Conservation (phyloP, 1,140 invertebrate genomes). For the Lanistes nyassanus region DNA sequence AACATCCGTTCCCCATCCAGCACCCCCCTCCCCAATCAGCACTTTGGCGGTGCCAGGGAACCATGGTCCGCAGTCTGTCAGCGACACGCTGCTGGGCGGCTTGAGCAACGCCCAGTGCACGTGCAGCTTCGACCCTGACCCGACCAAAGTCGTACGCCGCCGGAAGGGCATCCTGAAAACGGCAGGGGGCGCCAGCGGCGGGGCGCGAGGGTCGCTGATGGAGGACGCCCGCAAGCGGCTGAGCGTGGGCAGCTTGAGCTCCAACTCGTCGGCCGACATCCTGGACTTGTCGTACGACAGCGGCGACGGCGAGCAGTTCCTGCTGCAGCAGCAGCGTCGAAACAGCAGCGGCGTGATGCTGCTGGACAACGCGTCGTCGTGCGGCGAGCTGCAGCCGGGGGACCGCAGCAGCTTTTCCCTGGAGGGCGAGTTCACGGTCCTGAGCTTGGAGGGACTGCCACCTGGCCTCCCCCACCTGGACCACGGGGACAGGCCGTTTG, state of each 20-base stretch:
- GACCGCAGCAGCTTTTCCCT: constrained; percentile 16
- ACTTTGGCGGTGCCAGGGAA: too few relatives aligned
- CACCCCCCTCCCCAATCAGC: neutral
- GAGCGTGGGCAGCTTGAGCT: constrained; percentile 60
- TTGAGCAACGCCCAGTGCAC: constrained; percentile 5
- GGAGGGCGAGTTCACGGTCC: constrained; percentile 16
- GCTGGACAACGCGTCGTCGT: neutral
- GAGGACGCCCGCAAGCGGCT: constrained; percentile 54
- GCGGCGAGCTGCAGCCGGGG: neutral
- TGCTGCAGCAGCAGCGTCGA: neutral
- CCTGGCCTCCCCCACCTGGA: neutral
- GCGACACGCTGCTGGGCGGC: too few relatives aligned
- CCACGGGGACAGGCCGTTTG: neutral
- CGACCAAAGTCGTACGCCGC: constrained; percentile 37
- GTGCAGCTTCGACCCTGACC: constrained; percentile 20
- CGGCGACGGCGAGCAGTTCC: constrained; percentile 44
- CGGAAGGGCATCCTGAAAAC: constrained; percentile 55
- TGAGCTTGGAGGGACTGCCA: constrained; percentile 5
- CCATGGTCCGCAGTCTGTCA: too few relatives aligned
- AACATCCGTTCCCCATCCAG: neutral
- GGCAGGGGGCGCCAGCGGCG: constrained; percentile 3
- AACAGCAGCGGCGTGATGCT: neutral
- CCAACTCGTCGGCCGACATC: constrained; percentile 64
- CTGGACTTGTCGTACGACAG: constrained; percentile 65
- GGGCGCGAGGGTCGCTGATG: constrained; percentile 16